Evolutionary conservation across 2,113 vertebrate species (phyloP), one percentile per base, ranked within the genome.

Genomic region (Columbina picui): DNA sequence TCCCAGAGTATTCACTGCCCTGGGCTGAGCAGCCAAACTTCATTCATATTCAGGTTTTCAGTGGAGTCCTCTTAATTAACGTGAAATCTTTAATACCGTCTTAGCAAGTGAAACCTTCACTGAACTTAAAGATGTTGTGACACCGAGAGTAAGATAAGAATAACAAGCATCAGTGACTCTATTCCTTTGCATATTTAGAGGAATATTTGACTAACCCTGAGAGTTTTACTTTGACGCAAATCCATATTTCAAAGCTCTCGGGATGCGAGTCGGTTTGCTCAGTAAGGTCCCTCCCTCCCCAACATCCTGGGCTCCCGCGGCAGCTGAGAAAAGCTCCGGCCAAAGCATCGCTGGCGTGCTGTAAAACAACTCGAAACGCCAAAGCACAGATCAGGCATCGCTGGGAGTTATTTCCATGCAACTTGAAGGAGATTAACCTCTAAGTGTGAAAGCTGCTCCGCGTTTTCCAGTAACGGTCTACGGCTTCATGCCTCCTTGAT

Each of bases 121-220:
- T 79, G 77, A 97, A 94, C 94, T 89, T 95, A 59, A 94, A 94
- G 94, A 90, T 89, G 95, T 92, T 96, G 89, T 95, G 94, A 92
- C 93, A 95, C 89, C 5, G 5, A 50, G 90, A 93, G 93, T 52
- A 71, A 94, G 91, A 95, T 90, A 93, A 96, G 90, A 96, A 93
- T 90, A 96, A 96, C 93, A 93, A 97, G 94, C 90, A 96, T 64
- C 92, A 94, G 90, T 70, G 96, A 93, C 93, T 93, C 85, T 23
- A 45, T 43, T 78, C 79, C 90, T 96, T 56, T 95, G 88, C 88
- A 81, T 96, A 94, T 96, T 95, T 83, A 92, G 94, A 94, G 85
- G 95, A 92, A 90, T 94, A 94, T 78, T 93, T 93, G 85, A 95
- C 87, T 81, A 95, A 93, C 75, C 60, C 73, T 4, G 14, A 60